Conservation (phyloP, 2,888 invertebrate genomes). For the Volucella inanis region DNA sequence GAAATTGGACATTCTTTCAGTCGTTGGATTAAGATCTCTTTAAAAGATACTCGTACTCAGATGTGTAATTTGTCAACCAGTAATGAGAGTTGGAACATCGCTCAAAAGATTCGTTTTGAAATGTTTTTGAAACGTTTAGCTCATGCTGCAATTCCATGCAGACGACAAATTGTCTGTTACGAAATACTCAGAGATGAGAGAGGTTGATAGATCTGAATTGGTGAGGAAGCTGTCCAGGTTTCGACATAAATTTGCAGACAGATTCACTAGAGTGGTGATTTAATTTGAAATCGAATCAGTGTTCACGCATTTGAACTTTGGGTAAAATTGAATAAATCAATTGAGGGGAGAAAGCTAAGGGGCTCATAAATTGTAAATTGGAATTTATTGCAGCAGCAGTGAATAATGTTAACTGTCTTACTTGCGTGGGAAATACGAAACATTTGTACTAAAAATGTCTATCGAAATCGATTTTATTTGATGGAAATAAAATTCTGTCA, state of each 20-base stretch:
- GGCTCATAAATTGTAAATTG: too few relatives aligned
- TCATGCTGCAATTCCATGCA: constrained; percentile 7
- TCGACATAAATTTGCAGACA: neutral
- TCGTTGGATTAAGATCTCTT: constrained; percentile 44
- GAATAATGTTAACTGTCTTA: too few relatives aligned
- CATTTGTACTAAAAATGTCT: too few relatives aligned
- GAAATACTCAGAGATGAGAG: neutral
- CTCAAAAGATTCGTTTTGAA: neutral
- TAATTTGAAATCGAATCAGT: too few relatives aligned
- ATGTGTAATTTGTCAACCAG: constrained; percentile 28
- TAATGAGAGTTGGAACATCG: constrained; percentile 13
- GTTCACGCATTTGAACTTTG: too few relatives aligned
- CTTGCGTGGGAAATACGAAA: too few relatives aligned
- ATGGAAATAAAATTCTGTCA: too few relatives aligned
- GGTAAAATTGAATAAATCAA: too few relatives aligned
- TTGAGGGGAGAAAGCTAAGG: too few relatives aligned
- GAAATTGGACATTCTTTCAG: neutral
- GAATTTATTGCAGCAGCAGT: too few relatives aligned
- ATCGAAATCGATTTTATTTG: too few relatives aligned
- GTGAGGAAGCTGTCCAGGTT: neutral
- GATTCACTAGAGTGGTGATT: neutral
- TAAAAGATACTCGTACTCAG: constrained; percentile 24
- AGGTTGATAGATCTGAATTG: constrained; percentile 21
- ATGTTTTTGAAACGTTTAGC: neutral
- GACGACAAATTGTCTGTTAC: constrained; percentile 14